Conservation (phyloP, 2,797 vertebrate genomes). For the Passerculus sandwichensis region DNA sequence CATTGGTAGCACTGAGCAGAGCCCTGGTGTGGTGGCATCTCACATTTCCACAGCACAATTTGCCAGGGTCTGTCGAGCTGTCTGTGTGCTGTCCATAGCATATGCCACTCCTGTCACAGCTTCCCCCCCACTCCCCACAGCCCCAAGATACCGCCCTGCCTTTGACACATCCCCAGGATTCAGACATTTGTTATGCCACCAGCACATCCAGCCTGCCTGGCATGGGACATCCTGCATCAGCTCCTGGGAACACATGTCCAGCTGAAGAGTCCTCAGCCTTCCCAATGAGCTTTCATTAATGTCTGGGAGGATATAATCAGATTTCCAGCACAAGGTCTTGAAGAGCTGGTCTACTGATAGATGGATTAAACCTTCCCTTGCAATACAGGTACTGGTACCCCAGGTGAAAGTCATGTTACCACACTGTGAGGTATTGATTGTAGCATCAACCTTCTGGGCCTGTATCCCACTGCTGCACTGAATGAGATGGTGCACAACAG, state of each 20-base stretch:
- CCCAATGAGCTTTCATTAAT: background rate
- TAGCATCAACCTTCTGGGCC: background rate
- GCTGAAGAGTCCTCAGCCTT: background rate
- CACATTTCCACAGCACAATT: background rate
- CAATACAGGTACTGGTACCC: background rate
- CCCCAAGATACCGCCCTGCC: background rate
- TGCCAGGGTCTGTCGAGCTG: background rate
- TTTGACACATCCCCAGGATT: background rate
- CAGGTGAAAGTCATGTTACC: background rate
- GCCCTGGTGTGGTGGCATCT: too few relatives aligned
- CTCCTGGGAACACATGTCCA: background rate
- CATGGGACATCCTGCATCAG: accelerated
- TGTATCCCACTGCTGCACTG: background rate
- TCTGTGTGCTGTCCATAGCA: background rate
- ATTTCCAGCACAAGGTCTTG: background rate
- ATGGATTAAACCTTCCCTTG: background rate
- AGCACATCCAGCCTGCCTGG: background rate
- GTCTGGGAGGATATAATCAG: background rate
- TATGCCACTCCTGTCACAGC: background rate
- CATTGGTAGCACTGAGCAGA: background rate
- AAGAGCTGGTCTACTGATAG: background rate
- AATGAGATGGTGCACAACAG: background rate
- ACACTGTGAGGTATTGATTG: background rate
- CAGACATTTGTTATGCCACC: background rate
- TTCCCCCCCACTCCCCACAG: background rate